Base-by-base conservation (phyloP, 2,888 invertebrate species). In the Spodoptera littoralis region DNA sequence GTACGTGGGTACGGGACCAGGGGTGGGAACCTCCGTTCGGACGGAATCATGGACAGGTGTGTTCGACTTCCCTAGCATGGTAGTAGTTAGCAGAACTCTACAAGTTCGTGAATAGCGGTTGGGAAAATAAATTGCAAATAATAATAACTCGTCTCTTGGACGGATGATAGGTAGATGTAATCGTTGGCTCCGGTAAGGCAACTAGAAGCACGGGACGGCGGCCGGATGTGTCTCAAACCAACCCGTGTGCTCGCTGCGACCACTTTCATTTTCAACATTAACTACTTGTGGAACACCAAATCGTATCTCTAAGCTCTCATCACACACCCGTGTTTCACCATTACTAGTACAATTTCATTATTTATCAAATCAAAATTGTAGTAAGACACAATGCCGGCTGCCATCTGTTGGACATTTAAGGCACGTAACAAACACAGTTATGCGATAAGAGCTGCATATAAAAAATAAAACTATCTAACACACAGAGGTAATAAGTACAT, bases 141-240 rank as follows among this genome's bases (percentile, higher is more conserved):
- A 89, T 82, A 85, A 89, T 88, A 88, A 84, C 82, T 84, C 79
- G 81, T 85, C 65, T 77, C 77, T 81, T 80, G 67, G 83, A 84
- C 81, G 70, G 82, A 85, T 86, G 87, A 84, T 80, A 65, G 60
- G 63, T 82, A 79, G 76, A 84, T 84, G 83, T 84, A 74, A 27
- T 76, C 69, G 79, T 75, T 82, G 85, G 87, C 87, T 80, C 86
- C 86, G 86, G 85, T 88, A 83, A 92, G 94, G 93, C 94, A 91
- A 94, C 94, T 94, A 95, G 94, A 94, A 94, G 94, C 95, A 94
- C 94, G 87, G 91, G 90, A 89, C 89, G 88, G 86, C 84, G 84
- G 87, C 86, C 88, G 86, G 82, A 79, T 82, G 85, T 82, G 85
- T 83, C 84, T 84, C 84, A 84, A 87, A 84, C 87, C 88, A 85